Base-by-base conservation (phyloP, 2,113 vertebrate genomes). In the Petaurus breviceps region DNA sequence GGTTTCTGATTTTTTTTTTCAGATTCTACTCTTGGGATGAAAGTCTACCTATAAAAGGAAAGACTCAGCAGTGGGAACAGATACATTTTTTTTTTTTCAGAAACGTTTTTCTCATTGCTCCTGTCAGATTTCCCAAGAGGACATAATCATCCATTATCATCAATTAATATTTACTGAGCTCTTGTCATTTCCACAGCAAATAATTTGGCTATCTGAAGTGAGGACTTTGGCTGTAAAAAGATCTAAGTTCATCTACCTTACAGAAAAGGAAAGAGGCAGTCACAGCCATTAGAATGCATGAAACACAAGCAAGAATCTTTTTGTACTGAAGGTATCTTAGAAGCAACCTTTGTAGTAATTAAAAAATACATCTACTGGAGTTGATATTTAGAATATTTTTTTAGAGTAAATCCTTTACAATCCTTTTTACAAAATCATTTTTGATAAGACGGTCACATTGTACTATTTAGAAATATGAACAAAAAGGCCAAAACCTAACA, bases 151-250 rank as follows among this genome's bases (percentile, higher is more conserved):
- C 43, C 28, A 89, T 91, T 94, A 55, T 47, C 46, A 51, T 77
- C n/a, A 96, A 90, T 90, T 90, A 90, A 16, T 90, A 90, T 94
- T 92, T 46, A 77, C 51, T 50, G 8, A 54, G 92, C n/a, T 54
- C 28, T 25, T 77, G 14, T 53, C 43, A 25, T 93, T 68, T 95
- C 91, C 10, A 19, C 4, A 68, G 7, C 28, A 94, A 84, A 47
- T 95, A 84, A n/a, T 54, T n/a, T 94, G 51, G 31, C 53, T 91
- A 90, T 77, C 16, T 54, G 77, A 55, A 89, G 11, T 51, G 55
- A n/a, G 25, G 19, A 51, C 47, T 89, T 96, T 54, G 91, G n/a
- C 31, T 90, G 37, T 11, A 49, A 93, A 96, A 93, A 61, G 3
- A 89, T 57, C 14, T 84, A 14, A 55, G 55, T 94, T 46, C 37